Evolutionary conservation across 2,888 invertebrate genomes (phyloP).

Genomic region (Agonum fuliginosum): DNA sequence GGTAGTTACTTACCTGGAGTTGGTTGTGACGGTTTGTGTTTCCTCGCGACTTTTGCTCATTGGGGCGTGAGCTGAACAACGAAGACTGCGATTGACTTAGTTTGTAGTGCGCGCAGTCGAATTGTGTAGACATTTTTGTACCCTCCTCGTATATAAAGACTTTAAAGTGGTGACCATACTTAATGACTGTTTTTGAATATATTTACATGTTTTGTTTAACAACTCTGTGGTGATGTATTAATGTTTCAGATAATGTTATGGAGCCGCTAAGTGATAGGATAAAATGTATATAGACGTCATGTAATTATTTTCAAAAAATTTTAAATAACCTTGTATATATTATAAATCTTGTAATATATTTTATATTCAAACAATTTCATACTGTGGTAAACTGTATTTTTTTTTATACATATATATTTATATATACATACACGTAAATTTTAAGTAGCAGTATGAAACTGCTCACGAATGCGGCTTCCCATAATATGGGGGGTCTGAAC

Average conservation of each 20-base stretch:
- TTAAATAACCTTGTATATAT: constrained; percentile 58
- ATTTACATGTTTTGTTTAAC: constrained; percentile 59
- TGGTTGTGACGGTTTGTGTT: constrained; percentile 36
- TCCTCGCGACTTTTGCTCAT: constrained; percentile 16
- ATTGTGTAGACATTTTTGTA: constrained; percentile 40
- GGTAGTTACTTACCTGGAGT: neutral
- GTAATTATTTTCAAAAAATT: constrained; percentile 56
- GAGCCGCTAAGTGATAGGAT: constrained; percentile 51
- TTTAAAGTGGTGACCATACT: constrained; percentile 59
- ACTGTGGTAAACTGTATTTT: constrained; percentile 59
- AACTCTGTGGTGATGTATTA: constrained; percentile 59
- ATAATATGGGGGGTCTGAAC: constrained; percentile 10
- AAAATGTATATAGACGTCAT: constrained; percentile 53
- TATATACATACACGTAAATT: constrained; percentile 48
- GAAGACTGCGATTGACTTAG: constrained; percentile 27
- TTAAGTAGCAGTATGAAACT: constrained; percentile 33
- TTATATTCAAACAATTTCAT: constrained; percentile 59
- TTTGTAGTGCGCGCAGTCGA: constrained; percentile 21
- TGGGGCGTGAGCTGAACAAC: constrained; percentile 16
- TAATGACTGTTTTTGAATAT: constrained; percentile 54
- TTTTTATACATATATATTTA: constrained; percentile 57
- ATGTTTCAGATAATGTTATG: constrained; percentile 54
- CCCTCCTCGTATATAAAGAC: constrained; percentile 48
- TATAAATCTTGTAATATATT: constrained; percentile 58
- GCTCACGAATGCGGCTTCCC: constrained; percentile 16